Evolutionary conservation across 2,797 vertebrate genomes (phyloP).

Genomic region (Enteromius afrohamiltoni): DNA sequence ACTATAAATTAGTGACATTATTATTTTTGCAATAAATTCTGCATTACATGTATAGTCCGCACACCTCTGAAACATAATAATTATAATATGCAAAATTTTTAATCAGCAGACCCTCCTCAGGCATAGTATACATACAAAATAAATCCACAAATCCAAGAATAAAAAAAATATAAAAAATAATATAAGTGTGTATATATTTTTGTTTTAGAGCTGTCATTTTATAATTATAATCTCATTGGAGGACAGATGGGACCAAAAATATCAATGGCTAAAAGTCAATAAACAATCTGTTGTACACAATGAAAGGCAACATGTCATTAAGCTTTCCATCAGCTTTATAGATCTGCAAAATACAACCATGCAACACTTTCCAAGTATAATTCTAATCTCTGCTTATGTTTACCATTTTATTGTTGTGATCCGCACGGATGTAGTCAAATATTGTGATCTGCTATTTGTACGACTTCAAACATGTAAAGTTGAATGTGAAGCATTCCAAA

Average conservation of each 20-base stretch:
- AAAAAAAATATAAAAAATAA: background rate
- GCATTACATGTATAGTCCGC: background rate
- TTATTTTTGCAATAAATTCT: background rate
- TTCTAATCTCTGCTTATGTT: background rate
- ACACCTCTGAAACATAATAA: background rate
- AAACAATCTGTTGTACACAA: constrained; percentile 2
- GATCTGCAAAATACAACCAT: background rate
- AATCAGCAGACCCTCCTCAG: too few relatives aligned
- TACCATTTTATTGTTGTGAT: background rate
- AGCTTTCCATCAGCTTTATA: constrained; percentile 12
- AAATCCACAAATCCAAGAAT: too few relatives aligned
- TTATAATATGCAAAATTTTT: background rate
- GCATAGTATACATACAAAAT: background rate
- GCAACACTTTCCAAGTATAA: background rate
- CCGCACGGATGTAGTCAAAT: background rate
- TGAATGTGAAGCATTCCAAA: background rate
- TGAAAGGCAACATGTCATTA: constrained; percentile 10
- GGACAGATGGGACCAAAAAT: background rate
- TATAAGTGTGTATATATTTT: background rate
- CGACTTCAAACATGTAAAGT: background rate
- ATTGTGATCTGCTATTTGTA: background rate
- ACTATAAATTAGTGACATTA: background rate
- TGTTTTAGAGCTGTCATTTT: background rate
- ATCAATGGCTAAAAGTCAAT: constrained; percentile 23
- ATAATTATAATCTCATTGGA: background rate